These are phyloP conservation scores for Mugil cephalus DNA, from an alignment of 2,113 vertebrate genomes.

Conservation along the genomic window DNA sequence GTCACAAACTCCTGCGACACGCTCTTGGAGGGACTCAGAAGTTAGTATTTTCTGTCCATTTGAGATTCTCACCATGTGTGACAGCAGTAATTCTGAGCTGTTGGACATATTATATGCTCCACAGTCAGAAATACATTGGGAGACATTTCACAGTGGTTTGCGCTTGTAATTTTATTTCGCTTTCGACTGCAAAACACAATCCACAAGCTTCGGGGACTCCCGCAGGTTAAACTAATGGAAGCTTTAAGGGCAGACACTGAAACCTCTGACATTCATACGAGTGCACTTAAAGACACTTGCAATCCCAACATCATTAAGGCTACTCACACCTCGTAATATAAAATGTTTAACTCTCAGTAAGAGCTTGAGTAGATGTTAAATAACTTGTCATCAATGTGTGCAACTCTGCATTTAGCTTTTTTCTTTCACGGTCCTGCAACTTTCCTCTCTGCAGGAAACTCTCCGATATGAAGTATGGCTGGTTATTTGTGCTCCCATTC, in stretches of 20 bases:
- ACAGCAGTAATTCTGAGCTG: slow-evolving; percentile 26
- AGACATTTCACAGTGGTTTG: neutral
- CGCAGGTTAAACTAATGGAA: neutral
- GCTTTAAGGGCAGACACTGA: too few species aligned
- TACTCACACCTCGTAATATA: neutral
- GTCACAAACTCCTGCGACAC: slow-evolving; percentile 11
- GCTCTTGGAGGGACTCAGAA: neutral
- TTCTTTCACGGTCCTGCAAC: neutral
- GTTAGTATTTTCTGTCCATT: slow-evolving; percentile 9
- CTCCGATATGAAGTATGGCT: neutral
- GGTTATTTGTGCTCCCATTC: slow-evolving; percentile 2
- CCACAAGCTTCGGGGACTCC: neutral
- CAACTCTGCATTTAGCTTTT: neutral
- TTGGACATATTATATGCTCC: slow-evolving; percentile 14
- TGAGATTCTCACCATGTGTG: slow-evolving; percentile 17
- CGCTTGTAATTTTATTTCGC: neutral
- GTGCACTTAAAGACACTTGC: too few species aligned
- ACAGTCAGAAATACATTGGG: neutral
- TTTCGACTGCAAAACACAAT: neutral
- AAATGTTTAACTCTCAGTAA: neutral
- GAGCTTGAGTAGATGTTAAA: neutral
- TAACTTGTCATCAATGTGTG: too few species aligned
- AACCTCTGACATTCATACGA: neutral
- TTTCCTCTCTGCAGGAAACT: neutral
- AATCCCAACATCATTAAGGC: neutral